Evolutionary conservation across 2,797 vertebrate species (phyloP).

Genomic region (Psittacula derbiana): DNA sequence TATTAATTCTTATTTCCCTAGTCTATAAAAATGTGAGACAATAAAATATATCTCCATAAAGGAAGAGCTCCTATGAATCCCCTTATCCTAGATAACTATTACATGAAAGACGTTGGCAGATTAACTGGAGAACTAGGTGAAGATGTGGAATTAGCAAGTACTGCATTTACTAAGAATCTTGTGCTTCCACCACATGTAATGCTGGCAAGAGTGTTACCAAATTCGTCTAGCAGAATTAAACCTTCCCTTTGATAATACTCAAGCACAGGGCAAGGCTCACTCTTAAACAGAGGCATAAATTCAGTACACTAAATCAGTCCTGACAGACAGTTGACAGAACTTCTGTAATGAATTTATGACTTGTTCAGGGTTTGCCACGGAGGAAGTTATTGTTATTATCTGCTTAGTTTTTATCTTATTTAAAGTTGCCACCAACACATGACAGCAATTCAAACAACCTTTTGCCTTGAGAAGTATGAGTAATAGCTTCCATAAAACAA

Average conservation of each 20-base stretch:
- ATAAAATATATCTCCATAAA: constrained; percentile 62
- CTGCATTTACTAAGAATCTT: not conserved
- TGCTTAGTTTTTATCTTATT: constrained; percentile 9
- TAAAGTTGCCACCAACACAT: not conserved
- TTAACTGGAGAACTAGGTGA: constrained; percentile 60
- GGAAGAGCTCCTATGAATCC: constrained; percentile 73
- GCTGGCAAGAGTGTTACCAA: not conserved
- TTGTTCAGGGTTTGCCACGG: not conserved
- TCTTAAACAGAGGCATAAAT: not conserved
- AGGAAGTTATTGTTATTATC: not conserved
- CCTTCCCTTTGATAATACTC: not conserved
- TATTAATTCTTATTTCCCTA: constrained; percentile 15
- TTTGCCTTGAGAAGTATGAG: not conserved
- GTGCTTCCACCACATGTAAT: not conserved
- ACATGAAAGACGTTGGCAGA: constrained; percentile 66
- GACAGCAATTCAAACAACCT: not conserved
- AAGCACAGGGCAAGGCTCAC: not conserved
- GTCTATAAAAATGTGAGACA: constrained; percentile 1
- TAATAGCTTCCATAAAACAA: not conserved
- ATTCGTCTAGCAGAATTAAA: not conserved
- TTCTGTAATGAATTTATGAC: not conserved
- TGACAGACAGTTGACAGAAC: not conserved
- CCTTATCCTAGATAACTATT: constrained; percentile 75
- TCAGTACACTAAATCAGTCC: not conserved
- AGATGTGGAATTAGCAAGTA: constrained; percentile 72